Percentiles rank a stretch among this genome's conserved stretches.
Evolutionary conservation across 2,113 vertebrate species (phyloP).

Genomic region (Phalacrocorax brasilianus): DNA sequence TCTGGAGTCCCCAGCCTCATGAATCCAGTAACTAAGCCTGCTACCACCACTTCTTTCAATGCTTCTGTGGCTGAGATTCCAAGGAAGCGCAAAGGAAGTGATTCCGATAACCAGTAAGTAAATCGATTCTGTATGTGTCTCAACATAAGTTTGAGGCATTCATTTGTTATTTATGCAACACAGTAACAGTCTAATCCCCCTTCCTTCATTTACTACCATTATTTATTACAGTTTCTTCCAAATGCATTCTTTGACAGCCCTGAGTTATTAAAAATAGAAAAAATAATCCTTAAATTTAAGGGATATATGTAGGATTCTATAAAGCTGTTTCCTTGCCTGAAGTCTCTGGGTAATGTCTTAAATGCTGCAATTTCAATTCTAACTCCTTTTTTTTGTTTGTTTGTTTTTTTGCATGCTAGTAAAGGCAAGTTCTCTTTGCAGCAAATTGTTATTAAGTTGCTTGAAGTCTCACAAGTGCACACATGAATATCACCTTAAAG

Average conservation of each 20-base stretch:
- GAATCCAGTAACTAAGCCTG: conserved; percentile 56
- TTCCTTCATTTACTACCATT: background rate
- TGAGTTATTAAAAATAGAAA: background rate
- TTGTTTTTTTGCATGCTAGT: background rate
- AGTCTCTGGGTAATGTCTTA: background rate
- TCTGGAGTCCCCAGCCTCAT: conserved; percentile 71
- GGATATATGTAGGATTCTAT: background rate
- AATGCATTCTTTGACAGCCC: background rate
- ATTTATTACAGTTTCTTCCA: background rate
- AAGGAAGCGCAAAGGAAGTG: conserved; percentile 86
- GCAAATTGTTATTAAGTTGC: background rate
- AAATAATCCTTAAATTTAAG: background rate
- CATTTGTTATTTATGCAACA: background rate
- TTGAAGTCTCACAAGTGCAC: background rate
- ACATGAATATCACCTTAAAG: background rate
- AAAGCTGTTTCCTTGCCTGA: background rate
- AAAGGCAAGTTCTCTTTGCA: background rate
- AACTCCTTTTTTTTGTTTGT: background rate
- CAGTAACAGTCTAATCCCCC: background rate
- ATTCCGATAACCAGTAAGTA: conserved; percentile 84
- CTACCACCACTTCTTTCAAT: conserved; percentile 58
- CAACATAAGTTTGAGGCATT: background rate
- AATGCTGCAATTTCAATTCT: background rate
- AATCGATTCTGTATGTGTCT: background rate
- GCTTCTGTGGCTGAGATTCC: conserved; percentile 72